A percentile compares a stretch with the other conserved stretches of the same genome.
Conservation (phyloP, 2,797 vertebrate genomes). For the Myripristis jacobus region DNA sequence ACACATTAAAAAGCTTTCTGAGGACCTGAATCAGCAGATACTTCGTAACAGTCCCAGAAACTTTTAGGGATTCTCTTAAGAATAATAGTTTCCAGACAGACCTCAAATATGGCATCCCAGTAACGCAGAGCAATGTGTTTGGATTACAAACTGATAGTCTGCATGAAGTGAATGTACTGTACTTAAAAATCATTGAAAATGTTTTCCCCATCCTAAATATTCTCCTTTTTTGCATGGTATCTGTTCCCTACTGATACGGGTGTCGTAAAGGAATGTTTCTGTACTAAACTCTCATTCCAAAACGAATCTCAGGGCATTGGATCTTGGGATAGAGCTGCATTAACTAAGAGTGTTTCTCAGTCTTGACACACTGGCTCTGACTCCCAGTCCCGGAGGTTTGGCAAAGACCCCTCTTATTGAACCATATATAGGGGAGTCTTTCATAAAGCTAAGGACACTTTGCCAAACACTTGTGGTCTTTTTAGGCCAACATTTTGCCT, state of each 20-base stretch:
- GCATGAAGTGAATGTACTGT: conserved; percentile 47
- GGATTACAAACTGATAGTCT: conserved; percentile 30
- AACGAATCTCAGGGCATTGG: conserved; percentile 36
- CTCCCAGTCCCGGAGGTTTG: background rate
- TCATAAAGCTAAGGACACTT: background rate
- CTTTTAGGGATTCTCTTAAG: background rate
- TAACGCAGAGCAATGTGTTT: background rate
- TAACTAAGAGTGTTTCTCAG: conserved; percentile 7
- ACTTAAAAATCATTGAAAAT: background rate
- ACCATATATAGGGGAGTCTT: background rate
- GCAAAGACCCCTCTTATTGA: conserved; percentile 12
- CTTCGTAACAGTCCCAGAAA: background rate
- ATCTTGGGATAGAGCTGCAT: conserved; percentile 44
- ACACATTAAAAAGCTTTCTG: background rate
- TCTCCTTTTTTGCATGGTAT: conserved; percentile 53
- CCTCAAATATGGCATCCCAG: background rate
- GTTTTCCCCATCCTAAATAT: conserved; percentile 9
- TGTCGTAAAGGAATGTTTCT: conserved; percentile 38
- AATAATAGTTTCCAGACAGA: background rate
- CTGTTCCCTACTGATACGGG: conserved; percentile 1
- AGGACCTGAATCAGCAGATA: background rate
- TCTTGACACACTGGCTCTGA: conserved; percentile 4
- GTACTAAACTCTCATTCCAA: background rate
- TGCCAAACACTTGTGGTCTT: conserved; percentile 1
- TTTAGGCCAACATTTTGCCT: background rate